These are phyloP conservation scores for Cistogaster globosa DNA, from an alignment of 2,888 invertebrate species.

Conservation along the genomic window DNA sequence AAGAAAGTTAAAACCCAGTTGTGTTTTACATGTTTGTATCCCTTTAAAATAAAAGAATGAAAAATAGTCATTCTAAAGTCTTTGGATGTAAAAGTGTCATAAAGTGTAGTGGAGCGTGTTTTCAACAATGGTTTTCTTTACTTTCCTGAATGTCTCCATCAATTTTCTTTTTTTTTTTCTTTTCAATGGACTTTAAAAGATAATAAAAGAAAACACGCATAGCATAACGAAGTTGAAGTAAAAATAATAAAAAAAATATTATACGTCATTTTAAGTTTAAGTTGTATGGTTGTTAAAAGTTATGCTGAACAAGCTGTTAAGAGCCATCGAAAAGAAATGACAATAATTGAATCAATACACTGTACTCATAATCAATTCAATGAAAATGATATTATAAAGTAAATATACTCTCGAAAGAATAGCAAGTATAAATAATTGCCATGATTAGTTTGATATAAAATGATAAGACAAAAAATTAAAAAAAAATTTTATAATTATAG, in stretches of 20 bases:
- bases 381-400: conserved; percentile 25
- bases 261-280: conserved; percentile 46
- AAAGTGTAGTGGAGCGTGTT: conserved; percentile 62
- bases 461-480: neutral
- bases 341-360: conserved; percentile 57
- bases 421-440: conserved; percentile 23
- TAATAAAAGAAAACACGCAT: neutral
- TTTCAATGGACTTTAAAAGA: conserved; percentile 30
- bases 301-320: conserved; percentile 46
- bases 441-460: conserved; percentile 17
- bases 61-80: conserved; percentile 44
- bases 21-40: neutral
- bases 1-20: neutral
- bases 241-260: neutral
- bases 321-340: conserved; percentile 56
- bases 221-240: neutral
- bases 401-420: conserved; percentile 15
- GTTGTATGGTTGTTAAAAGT: conserved; percentile 47
- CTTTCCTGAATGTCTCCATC: conserved; percentile 50
- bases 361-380: conserved; percentile 48
- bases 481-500: neutral
- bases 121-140: conserved; percentile 62
- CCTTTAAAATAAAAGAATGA: neutral
- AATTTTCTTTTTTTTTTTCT: neutral
- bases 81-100: conserved; percentile 59